A percentile compares a stretch with the other conserved stretches of the same genome.
Evolutionary conservation across 92 coral and sea anemone genomes (phyloP).

Genomic region (Actinostola sp.): DNA sequence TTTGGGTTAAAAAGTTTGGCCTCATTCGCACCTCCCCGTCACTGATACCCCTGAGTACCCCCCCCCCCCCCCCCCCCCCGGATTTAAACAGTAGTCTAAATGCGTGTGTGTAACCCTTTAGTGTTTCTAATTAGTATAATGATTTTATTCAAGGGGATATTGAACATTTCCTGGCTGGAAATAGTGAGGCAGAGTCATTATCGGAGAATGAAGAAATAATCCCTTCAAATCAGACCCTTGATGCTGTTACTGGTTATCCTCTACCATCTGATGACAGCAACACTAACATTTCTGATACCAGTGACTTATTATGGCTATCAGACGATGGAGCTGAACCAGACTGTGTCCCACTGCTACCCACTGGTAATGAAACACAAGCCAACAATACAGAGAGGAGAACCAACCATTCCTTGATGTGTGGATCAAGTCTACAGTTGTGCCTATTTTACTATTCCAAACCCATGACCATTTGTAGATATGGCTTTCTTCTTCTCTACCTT

Average conservation of each 20-base stretch:
- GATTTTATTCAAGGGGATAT: constrained; percentile 39
- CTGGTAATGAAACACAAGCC: not conserved
- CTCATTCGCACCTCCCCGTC: too few species aligned
- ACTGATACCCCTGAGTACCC: too few species aligned
- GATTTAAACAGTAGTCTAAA: too few species aligned
- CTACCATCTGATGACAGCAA: constrained; percentile 2
- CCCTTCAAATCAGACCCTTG: not conserved
- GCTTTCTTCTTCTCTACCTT: constrained; percentile 47
- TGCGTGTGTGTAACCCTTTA: too few species aligned
- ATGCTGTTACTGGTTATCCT: constrained; percentile 25
- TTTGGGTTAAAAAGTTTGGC: too few species aligned
- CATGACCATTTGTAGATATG: constrained; percentile 26
- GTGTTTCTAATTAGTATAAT: not conserved
- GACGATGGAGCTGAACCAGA: constrained; percentile 22
- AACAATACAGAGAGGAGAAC: not conserved
- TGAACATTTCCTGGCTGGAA: constrained; percentile 55
- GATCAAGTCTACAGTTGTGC: constrained; percentile 12
- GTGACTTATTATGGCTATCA: constrained; percentile 33
- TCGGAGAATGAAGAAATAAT: not conserved
- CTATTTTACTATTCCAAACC: constrained; percentile 18
- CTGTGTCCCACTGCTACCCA: constrained; percentile 13
- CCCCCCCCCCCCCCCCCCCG: too few species aligned
- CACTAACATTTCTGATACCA: constrained; percentile 5
- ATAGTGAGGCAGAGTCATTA: not conserved
- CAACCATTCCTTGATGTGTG: constrained; percentile 15